These are phyloP conservation scores for Baronia brevicornis DNA, from an alignment of 2,888 invertebrate species.

Conservation along the genomic window DNA sequence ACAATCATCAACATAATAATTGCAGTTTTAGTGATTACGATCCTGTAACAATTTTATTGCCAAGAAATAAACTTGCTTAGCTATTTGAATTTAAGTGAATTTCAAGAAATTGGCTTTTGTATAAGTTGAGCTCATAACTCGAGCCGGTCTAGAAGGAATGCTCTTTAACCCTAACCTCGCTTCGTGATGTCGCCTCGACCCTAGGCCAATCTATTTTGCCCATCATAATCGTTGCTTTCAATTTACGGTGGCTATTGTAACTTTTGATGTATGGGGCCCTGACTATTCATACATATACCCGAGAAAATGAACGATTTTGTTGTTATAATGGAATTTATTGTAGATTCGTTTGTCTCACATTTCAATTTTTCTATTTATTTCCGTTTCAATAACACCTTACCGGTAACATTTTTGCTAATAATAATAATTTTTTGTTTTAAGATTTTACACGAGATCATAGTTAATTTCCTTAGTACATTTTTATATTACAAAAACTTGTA, in stretches of 20 bases:
- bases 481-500: no score
- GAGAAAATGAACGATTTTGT: constrained; percentile 32
- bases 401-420: no score
- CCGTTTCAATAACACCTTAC: no score
- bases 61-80: constrained; percentile 14
- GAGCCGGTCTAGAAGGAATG: constrained; percentile 52
- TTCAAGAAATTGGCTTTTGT: constrained; percentile 71
- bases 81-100: constrained; percentile 20
- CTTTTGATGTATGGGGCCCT: constrained; percentile 44
- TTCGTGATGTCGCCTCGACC: constrained; percentile 70
- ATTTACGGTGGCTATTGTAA: constrained; percentile 64
- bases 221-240: constrained; percentile 71
- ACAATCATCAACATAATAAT: no score
- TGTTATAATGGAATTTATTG: constrained; percentile 12
- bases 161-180: constrained; percentile 59
- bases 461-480: no score
- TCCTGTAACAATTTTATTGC: no score
- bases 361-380: no score
- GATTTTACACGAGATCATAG: no score
- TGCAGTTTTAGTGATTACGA: neutral
- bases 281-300: constrained; percentile 31
- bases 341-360: no score
- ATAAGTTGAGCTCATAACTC: constrained; percentile 59
- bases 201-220: constrained; percentile 61
- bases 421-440: no score